Evolutionary conservation across 2,888 invertebrate species (phyloP), one percentile per base, ranked within the genome.

Genomic region (Ceraclea dissimilis): DNA sequence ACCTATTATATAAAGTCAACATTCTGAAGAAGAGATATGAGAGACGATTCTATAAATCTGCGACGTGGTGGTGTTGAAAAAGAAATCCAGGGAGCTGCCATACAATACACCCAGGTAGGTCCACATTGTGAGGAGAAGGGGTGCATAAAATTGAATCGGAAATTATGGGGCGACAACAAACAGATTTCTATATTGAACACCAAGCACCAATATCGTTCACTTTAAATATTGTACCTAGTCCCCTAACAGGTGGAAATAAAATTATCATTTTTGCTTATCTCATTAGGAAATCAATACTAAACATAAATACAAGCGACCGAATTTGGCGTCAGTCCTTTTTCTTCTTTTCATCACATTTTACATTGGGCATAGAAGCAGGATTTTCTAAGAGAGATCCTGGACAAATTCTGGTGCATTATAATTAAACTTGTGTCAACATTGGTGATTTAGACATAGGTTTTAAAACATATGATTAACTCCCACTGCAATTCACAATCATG

Each of bases 101-200:
- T 49, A 48, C 54, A 26, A 47, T 47, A 43, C 26, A 26, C 26
- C 26, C 10, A 26, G 5, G 5, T 26, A 26, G 5, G 10, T 26
- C 4, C 26, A 26, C 5, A 26, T 6, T 26, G 26, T 53, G 51
- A n/a, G 51, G 21, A 21, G 46, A 52, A 55, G 50, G 60, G 61
- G 61, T 61, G 61, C 61, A 61, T 61, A 61, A 61, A 61, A 61
- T 61, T 61, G 61, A 61, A 61, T 61, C 61, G 61, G 61, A 61
- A 61, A 61, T 61, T 61, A 61, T 46, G 55, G 53, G 50, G 57
- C 50, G 52, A 49, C 59, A 53, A 61, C 61, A 59, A 59, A 57
- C 61, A 59, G 59, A 61, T 61, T 39, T 59, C 49, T 54, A 50
- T 54, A 54, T 54, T 54, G 54, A 54, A 44, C 54, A 33, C 31